Evolutionary conservation across 2,797 vertebrate species (phyloP), one percentile per base, ranked within the genome.

Genomic region (Botia kubotai): DNA sequence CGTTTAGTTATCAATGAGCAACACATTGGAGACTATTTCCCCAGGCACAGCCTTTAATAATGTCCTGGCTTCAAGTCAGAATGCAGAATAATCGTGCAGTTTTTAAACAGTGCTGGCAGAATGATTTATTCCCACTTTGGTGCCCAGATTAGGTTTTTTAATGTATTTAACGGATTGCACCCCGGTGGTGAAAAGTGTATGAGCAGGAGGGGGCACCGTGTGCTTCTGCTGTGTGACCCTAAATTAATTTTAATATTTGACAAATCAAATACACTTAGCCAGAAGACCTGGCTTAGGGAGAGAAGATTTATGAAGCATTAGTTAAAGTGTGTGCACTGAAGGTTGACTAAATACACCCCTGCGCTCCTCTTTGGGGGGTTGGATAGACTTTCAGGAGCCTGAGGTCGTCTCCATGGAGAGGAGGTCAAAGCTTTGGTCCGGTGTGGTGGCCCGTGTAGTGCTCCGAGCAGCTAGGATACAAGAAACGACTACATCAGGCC

Each of bases 81-180:
- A 79, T 79, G 50, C 84, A 77, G 87, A 89, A 89, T 89, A 90
- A 89, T 92, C 89, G 91, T 87, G 57, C 83, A 79, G 81, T 90
- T 86, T 86, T 90, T 89, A 87, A 90, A 88, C 87, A 89, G 73
- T 58, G 29, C 83, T 91, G 91, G 87, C 89, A 90, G 88, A 87
- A 89, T 91, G 90, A 91, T 91, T 90, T 88, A 91, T 92, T 88
- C 84, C 84, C 84, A 88, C 89, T 87, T 88, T 55, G 82, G 77
- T 84, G 85, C 83, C 84, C 80, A 89, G 89, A 90, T 89, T 89
- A 88, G 87, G 86, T 84, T 90, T 66, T 89, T 90, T 91, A 88
- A 92, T 90, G 83, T 91, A 90, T 92, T 92, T 91, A 93, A 93
- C 87, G 84, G 89, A 92, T 89, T 90, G 85, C 86, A 86, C 89